Conservation (phyloP, 1,140 invertebrate genomes). For the Telenomus remus region DNA sequence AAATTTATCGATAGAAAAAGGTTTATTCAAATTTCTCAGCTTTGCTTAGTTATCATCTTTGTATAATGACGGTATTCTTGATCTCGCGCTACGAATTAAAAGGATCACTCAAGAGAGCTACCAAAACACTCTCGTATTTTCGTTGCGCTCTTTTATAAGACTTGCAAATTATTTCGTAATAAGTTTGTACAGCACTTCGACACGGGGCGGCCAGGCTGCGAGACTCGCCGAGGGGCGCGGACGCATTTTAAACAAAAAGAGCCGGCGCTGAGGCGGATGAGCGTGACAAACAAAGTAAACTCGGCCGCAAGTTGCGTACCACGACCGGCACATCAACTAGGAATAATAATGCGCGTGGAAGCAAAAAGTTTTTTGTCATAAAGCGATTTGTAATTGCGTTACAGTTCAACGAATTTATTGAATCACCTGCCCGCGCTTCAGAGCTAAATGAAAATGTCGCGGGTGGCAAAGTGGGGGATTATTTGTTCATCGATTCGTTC, state of each 20-base stretch:
- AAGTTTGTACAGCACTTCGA: slow-evolving; percentile 58
- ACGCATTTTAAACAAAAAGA: slow-evolving; percentile 21
- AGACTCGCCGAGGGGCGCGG: background rate
- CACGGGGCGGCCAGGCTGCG: slow-evolving; percentile 29
- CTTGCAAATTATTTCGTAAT: slow-evolving; percentile 66
- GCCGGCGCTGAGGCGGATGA: slow-evolving; percentile 3
- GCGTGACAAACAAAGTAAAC: slow-evolving; percentile 34
- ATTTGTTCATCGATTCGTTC: slow-evolving; percentile 16
- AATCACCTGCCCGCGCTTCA: too few species aligned
- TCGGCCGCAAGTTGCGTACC: slow-evolving; percentile 9
- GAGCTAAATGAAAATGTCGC: background rate
- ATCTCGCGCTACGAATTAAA: slow-evolving; percentile 26
- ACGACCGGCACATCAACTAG: too few species aligned
- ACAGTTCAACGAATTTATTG: background rate
- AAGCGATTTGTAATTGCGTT: slow-evolving; percentile 31
- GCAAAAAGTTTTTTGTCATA: slow-evolving; percentile 30
- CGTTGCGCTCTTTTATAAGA: slow-evolving; percentile 54
- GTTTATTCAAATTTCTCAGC: too few species aligned
- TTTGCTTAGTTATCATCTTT: background rate
- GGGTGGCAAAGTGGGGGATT: background rate
- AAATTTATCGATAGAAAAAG: too few species aligned
- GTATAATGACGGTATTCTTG: slow-evolving; percentile 10
- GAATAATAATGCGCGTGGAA: slow-evolving; percentile 25
- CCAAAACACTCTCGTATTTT: slow-evolving; percentile 20
- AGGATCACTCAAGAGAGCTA: slow-evolving; percentile 33